Base-by-base conservation (phyloP, 2,888 invertebrate species). In the Oscheius sp. region DNA sequence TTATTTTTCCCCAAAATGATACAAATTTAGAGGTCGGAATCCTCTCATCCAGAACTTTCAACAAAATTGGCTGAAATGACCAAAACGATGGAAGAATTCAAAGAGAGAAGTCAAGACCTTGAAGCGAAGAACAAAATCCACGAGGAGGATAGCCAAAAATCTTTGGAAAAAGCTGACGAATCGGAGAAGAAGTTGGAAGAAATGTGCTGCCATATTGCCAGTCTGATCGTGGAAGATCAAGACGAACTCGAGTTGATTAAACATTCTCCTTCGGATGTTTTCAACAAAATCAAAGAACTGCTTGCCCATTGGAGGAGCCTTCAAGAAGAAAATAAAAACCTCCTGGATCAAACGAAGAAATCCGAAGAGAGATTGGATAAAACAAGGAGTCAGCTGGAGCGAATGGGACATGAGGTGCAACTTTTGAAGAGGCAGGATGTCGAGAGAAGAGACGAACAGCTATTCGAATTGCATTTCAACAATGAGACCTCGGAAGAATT, bases 361-460 rank as follows among this genome's bases (percentile, higher is more conserved):
- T 5, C n/a, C 15, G 61, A 61, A 27, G 61, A 61, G 45, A 61
- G 61, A 15, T 15, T 61, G 27, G 45, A 61, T 29, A 42, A 45
- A 17, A n/a, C 29, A 12, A 42, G 42, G 25, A 23, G 27, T 3
- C 61, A 61, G 31, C 42, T 48, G 53, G 74, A 76, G 31, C 69
- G 67, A 69, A 37, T 76, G 53, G 55, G 65, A 50, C 53, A 70
- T 0, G 76, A 76, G 31, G 53, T 73, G 20, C 70, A 71, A n/a
- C 72, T 70, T 31, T 63, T 76, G 34, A 58, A 70, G 48, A 73
- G 70, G 1, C 70, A 69, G 17, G 61, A 61, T 31, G 61, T 61
- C 23, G 61, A 61, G 17, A 61, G 61, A n/a, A 23, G 61, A 42
- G 61, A 45, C 31, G 61, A 61, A n/a, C 61, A 61, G n/a, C n/a